phyloP scores from a whole-genome alignment of 2,888 invertebrate species.

The Polyploca ridens region DNA sequence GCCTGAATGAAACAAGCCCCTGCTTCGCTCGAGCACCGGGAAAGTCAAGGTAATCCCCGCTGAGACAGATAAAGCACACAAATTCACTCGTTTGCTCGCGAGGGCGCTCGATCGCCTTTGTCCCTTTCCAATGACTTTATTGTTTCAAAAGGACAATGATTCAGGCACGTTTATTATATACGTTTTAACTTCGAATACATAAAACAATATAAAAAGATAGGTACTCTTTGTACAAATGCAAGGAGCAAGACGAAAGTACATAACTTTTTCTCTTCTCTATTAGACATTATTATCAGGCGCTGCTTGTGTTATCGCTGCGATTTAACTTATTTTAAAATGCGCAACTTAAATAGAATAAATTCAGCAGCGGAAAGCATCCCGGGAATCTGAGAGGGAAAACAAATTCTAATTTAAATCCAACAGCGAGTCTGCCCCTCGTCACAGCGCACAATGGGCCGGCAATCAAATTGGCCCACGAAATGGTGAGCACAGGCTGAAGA shows the following conservation, averaged over 20 bases:
- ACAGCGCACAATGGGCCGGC: background rate
- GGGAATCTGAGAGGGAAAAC: background rate
- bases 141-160: conserved; percentile 2
- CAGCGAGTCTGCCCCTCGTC: background rate
- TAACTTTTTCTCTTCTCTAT: background rate
- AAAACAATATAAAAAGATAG: background rate
- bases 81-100: conserved; percentile 26
- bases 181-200: background rate
- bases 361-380: background rate
- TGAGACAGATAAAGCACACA: conserved; percentile 45
- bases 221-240: background rate
- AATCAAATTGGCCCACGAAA: background rate
- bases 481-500: background rate
- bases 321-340: background rate
- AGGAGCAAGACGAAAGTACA: background rate
- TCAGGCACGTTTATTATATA: too few relatives aligned
- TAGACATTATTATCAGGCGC: too few relatives aligned
- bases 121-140: background rate
- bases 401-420: background rate
- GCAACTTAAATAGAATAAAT: background rate
- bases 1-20: background rate
- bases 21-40: conserved; percentile 13
- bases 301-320: too few relatives aligned
- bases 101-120: conserved; percentile 9
- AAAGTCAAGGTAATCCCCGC: conserved; percentile 47